Percentiles rank a stretch among this genome's conserved stretches.
These are phyloP conservation scores for Busseola fusca DNA, from an alignment of 2,888 invertebrate genomes.

Conservation along the genomic window DNA sequence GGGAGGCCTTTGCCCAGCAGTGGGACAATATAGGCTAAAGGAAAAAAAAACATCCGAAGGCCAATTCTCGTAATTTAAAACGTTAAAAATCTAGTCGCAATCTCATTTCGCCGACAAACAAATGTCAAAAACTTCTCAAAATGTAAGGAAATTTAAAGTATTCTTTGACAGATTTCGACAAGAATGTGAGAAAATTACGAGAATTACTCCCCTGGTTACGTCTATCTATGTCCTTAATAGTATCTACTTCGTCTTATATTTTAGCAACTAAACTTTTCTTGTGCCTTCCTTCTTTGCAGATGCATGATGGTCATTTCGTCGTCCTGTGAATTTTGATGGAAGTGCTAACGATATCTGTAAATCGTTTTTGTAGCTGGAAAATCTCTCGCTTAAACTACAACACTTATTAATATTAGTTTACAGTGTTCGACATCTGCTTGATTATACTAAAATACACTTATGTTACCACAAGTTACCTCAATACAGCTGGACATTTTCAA, in stretches of 20 bases:
- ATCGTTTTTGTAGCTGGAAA: neutral
- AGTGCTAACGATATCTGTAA: neutral
- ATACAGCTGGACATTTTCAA: neutral
- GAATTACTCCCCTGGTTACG: conserved; percentile 22
- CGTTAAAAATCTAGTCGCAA: too few species aligned
- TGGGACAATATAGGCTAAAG: too few species aligned
- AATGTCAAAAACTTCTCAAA: too few species aligned
- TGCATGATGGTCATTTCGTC: neutral
- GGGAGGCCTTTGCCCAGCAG: too few species aligned
- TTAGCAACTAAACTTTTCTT: neutral
- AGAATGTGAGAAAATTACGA: too few species aligned
- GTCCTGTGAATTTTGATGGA: neutral
- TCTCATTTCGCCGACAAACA: too few species aligned
- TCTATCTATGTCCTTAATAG: neutral
- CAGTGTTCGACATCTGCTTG: neutral
- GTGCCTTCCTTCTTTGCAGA: neutral
- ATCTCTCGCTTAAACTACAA: neutral
- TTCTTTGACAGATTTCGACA: too few species aligned
- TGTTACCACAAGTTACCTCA: neutral
- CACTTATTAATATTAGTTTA: too few species aligned
- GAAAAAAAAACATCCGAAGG: too few species aligned
- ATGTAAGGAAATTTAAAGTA: too few species aligned
- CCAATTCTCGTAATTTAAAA: too few species aligned
- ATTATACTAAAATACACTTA: neutral
- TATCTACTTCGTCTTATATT: too few species aligned